phyloP scores from a whole-genome alignment of 2,113 vertebrate genomes.

The Psittacus erithacus region DNA sequence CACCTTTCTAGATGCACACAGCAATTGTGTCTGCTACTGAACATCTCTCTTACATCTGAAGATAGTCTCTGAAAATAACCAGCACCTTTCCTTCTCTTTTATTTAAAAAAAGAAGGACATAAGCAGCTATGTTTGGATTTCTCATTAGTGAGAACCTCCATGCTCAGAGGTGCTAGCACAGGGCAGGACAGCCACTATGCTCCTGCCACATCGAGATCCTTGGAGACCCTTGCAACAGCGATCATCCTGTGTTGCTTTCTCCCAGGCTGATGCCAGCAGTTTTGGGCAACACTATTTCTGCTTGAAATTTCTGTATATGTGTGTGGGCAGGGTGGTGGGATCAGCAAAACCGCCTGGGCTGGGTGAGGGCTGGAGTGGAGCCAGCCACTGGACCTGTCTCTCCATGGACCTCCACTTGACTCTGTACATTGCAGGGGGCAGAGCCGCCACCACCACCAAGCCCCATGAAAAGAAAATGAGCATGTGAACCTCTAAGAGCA shows the following conservation, averaged over 20 bases:
- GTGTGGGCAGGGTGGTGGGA: accelerated
- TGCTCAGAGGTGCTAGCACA: not conserved
- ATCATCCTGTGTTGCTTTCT: not conserved
- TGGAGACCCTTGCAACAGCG: not conserved
- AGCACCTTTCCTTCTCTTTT: not conserved
- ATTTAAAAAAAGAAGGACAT: not conserved
- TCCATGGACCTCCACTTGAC: accelerated
- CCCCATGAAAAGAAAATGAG: not conserved
- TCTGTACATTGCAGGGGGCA: not conserved
- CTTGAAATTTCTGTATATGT: not conserved
- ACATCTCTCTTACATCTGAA: not conserved
- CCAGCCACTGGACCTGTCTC: not conserved
- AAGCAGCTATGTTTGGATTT: not conserved
- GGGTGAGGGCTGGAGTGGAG: not conserved
- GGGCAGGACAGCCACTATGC: accelerated
- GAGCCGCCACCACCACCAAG: not conserved
- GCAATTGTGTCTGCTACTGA: not conserved
- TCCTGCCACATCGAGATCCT: accelerated
- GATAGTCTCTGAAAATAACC: not conserved
- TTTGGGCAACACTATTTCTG: not conserved
- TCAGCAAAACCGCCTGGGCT: not conserved
- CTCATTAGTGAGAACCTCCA: not conserved
- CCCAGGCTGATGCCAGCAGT: not conserved
- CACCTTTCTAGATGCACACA: not conserved
- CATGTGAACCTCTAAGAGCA: not conserved